A percentile compares a stretch with the other conserved stretches of the same genome.
phyloP scores from a whole-genome alignment of 1,140 invertebrate genomes.

The Trypoxylus dichotomus region DNA sequence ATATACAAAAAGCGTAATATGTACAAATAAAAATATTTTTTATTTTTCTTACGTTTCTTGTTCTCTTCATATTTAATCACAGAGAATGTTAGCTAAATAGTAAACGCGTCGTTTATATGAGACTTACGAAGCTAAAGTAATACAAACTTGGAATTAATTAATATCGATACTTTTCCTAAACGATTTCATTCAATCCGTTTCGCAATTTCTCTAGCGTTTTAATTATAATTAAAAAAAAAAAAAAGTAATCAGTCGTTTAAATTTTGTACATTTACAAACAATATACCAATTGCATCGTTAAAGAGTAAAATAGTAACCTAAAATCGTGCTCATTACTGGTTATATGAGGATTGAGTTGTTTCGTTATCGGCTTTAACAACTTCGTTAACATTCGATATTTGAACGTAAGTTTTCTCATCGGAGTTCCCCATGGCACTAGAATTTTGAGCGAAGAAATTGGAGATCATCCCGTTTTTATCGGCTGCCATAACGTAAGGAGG shows the following conservation, averaged over 20 bases:
- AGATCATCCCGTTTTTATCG: conserved; percentile 26
- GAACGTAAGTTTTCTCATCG: conserved; percentile 30
- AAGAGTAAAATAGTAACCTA: neutral
- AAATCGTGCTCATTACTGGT: neutral
- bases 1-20: neutral
- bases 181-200: neutral
- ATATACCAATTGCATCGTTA: neutral
- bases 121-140: too few relatives aligned
- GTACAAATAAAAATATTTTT: neutral
- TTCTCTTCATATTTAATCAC: neutral
- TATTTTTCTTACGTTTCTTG: neutral
- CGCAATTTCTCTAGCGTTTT: too few relatives aligned
- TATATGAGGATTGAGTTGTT: neutral
- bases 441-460: neutral
- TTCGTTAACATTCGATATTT: conserved; percentile 28
- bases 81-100: neutral
- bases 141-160: too few relatives aligned
- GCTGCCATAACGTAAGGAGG: conserved; percentile 37
- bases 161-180: neutral
- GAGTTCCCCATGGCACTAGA: neutral
- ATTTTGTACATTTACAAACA: neutral
- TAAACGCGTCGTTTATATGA: too few relatives aligned
- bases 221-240: neutral
- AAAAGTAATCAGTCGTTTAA: neutral
- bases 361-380: neutral